These are phyloP conservation scores for Apotomis turbidana DNA, from an alignment of 2,888 invertebrate genomes.

Conservation along the genomic window DNA sequence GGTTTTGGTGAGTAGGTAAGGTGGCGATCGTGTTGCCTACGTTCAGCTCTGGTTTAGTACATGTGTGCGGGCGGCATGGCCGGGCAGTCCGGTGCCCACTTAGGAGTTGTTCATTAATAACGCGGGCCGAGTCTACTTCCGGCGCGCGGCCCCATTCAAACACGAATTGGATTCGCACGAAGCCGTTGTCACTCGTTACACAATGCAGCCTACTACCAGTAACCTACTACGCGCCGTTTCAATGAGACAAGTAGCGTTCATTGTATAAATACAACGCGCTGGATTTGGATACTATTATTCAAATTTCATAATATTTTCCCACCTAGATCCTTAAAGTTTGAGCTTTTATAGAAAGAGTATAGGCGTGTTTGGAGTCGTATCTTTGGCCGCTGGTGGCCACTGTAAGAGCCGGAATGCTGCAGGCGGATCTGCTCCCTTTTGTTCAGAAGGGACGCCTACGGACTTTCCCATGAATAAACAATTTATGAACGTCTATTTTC, in stretches of 20 bases:
- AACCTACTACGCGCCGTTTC: constrained; percentile 52
- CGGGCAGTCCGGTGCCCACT: constrained; percentile 22
- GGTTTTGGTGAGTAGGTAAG: too few relatives aligned
- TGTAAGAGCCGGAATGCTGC: constrained; percentile 25
- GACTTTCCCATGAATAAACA: constrained; percentile 39
- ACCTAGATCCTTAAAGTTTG: constrained; percentile 12
- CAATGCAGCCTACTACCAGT: constrained; percentile 56
- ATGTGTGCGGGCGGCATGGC: constrained; percentile 32
- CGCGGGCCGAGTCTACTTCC: constrained; percentile 76
- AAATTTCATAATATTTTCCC: constrained; percentile 23
- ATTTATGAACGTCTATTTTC: constrained; percentile 39
- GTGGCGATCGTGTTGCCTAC: constrained; percentile 14
- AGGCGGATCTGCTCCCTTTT: constrained; percentile 32
- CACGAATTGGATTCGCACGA: constrained; percentile 73
- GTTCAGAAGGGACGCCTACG: constrained; percentile 37
- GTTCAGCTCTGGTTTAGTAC: constrained; percentile 27
- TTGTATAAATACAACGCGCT: not conserved
- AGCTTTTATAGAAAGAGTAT: constrained; percentile 19
- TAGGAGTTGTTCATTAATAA: constrained; percentile 66
- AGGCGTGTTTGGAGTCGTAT: constrained; percentile 26
- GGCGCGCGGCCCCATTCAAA: constrained; percentile 69
- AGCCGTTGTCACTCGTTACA: constrained; percentile 57
- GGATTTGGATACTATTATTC: not conserved
- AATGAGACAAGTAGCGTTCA: constrained; percentile 35
- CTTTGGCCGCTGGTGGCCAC: constrained; percentile 18